Conservation (phyloP, 2,888 invertebrate species). For the Orthonevra nobilis region DNA sequence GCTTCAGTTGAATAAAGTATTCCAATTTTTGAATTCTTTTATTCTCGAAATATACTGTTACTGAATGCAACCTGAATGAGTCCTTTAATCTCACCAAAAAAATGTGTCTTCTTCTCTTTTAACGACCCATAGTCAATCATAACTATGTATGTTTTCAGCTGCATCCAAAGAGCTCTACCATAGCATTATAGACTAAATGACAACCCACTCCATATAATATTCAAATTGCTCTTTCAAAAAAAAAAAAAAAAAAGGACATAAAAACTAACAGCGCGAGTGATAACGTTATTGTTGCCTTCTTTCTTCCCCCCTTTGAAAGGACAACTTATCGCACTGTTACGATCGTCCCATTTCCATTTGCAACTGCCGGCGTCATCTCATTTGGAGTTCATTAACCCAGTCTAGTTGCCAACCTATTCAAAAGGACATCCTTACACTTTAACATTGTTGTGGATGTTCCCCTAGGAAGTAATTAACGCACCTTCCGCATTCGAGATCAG, state of each 20-base stretch:
- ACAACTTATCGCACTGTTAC: conserved; percentile 20
- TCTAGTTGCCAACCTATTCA: conserved; percentile 15
- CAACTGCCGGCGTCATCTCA: conserved; percentile 2
- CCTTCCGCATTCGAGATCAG: conserved; percentile 30
- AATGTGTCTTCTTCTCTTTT: no score
- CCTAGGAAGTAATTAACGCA: conserved; percentile 61
- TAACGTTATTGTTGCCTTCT: conserved; percentile 28
- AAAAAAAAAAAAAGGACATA: conserved; percentile 12
- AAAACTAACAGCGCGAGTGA: conserved; percentile 9
- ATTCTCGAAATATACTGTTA: no score
- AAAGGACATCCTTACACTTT: conserved; percentile 41
- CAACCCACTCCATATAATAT: not conserved
- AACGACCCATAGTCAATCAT: no score
- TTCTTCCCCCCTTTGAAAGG: conserved; percentile 13
- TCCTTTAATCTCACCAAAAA: no score
- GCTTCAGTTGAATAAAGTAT: no score
- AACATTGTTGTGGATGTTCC: conserved; percentile 23
- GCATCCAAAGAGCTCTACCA: not conserved
- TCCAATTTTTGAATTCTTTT: no score
- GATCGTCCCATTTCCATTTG: not conserved
- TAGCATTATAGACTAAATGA: not conserved
- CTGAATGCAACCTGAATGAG: no score
- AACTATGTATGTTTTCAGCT: conserved; percentile 7
- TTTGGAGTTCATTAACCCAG: conserved; percentile 50
- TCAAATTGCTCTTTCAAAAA: conserved; percentile 7